phyloP scores from a whole-genome alignment of 1,140 invertebrate genomes.

The Ladona fulva region DNA sequence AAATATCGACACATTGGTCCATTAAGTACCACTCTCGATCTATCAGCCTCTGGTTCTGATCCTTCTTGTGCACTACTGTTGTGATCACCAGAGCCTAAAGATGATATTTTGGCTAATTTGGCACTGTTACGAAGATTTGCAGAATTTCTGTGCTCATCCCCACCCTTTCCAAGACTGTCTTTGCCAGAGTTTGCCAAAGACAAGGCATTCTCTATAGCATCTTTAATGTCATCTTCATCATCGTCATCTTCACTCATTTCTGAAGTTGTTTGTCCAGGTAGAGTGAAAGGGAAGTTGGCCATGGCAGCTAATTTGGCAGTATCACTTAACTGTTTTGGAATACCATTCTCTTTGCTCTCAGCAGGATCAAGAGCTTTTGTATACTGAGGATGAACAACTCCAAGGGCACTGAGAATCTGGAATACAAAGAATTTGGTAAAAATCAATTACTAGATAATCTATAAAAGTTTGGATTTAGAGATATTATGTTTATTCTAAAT shows the following conservation, averaged over 20 bases:
- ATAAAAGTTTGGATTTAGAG: too few species aligned
- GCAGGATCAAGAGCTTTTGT: not conserved
- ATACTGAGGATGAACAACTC: not conserved
- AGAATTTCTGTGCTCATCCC: not conserved
- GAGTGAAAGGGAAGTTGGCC: not conserved
- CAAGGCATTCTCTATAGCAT: not conserved
- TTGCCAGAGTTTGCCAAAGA: not conserved
- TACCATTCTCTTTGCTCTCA: not conserved
- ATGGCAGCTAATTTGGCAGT: not conserved
- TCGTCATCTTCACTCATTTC: not conserved
- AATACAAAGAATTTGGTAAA: not conserved
- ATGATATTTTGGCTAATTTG: not conserved
- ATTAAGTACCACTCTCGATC: not conserved
- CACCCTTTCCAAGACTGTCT: not conserved
- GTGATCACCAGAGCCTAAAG: not conserved
- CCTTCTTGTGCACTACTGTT: not conserved
- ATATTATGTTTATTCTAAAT: too few species aligned
- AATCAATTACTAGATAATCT: too few species aligned
- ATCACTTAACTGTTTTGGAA: not conserved
- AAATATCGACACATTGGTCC: not conserved
- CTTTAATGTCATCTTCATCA: not conserved
- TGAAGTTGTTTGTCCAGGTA: not conserved
- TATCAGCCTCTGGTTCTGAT: not conserved
- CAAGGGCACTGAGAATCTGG: not conserved
- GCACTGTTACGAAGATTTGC: not conserved